phyloP scores from a whole-genome alignment of 2,797 vertebrate genomes.

The Pogoniulus pusillus region DNA sequence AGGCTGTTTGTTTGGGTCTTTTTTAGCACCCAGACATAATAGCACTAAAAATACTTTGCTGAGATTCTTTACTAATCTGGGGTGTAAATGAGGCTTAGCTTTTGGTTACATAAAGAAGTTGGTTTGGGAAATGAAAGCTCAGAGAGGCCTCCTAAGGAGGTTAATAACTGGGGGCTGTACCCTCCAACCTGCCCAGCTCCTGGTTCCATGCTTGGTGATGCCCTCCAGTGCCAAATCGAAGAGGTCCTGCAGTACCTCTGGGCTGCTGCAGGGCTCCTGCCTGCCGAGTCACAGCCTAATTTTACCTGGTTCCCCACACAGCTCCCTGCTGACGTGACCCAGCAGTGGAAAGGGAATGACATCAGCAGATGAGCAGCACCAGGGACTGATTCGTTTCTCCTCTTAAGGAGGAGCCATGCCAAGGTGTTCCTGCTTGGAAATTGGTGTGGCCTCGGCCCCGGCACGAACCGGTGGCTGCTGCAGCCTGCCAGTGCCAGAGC shows the following conservation, averaged over 20 bases:
- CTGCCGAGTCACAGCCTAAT: slow-evolving; percentile 5
- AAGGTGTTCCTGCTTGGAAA: not conserved
- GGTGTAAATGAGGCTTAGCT: not conserved
- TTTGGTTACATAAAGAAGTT: not conserved
- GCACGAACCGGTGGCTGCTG: not conserved
- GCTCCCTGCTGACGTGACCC: not conserved
- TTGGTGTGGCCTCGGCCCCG: accelerated
- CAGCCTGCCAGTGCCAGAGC: not conserved
- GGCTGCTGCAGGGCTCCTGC: not conserved
- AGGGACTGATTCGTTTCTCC: not conserved
- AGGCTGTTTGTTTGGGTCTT: not conserved
- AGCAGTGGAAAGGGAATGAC: not conserved
- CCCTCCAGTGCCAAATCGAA: accelerated
- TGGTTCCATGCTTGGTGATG: accelerated
- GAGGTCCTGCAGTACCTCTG: not conserved
- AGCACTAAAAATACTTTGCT: slow-evolving; percentile 39
- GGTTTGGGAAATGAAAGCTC: not conserved
- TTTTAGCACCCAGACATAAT: slow-evolving; percentile 38
- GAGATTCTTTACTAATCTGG: not conserved
- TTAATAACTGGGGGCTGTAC: not conserved
- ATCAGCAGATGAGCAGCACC: not conserved
- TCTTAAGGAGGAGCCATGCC: not conserved
- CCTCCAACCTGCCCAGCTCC: not conserved
- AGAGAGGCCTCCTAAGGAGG: not conserved
- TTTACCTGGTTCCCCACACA: not conserved